Percentiles rank a stretch among this genome's conserved stretches.
Conservation (phyloP, 2,113 vertebrate species). For the Dermatemys mawii region DNA sequence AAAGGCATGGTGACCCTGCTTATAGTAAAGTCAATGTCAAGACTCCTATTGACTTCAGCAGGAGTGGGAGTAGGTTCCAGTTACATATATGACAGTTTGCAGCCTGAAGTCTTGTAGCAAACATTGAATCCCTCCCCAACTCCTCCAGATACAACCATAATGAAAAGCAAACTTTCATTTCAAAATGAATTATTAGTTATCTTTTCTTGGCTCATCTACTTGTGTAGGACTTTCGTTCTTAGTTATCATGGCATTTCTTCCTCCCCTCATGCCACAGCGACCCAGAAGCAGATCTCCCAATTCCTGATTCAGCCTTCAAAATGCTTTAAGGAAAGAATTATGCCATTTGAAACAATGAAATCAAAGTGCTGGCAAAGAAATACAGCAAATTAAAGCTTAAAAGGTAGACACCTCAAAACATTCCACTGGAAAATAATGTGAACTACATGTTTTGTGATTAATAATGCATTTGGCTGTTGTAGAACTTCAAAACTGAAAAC, state of each 20-base stretch:
- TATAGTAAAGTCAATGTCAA: not conserved
- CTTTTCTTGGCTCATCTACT: not conserved
- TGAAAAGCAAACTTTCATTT: constrained; percentile 16
- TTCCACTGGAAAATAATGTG: not conserved
- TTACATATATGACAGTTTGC: not conserved
- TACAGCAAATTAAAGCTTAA: not conserved
- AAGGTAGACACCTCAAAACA: not conserved
- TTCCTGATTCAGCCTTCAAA: not conserved
- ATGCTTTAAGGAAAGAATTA: not conserved
- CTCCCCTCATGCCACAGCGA: not conserved
- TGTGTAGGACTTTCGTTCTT: not conserved
- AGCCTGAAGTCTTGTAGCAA: not conserved
- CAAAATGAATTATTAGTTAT: not conserved
- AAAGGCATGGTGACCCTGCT: not conserved
- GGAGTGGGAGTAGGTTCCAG: not conserved
- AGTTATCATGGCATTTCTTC: not conserved
- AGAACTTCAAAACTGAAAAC: not conserved
- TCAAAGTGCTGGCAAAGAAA: not conserved
- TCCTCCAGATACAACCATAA: not conserved
- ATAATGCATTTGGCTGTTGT: not conserved
- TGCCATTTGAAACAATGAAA: not conserved
- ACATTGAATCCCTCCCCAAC: rapidly evolving
- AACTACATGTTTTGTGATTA: not conserved
- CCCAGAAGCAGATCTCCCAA: not conserved
- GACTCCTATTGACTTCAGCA: not conserved